Evolutionary conservation across 2,888 invertebrate genomes (phyloP).

Genomic region (Acleris laterana): DNA sequence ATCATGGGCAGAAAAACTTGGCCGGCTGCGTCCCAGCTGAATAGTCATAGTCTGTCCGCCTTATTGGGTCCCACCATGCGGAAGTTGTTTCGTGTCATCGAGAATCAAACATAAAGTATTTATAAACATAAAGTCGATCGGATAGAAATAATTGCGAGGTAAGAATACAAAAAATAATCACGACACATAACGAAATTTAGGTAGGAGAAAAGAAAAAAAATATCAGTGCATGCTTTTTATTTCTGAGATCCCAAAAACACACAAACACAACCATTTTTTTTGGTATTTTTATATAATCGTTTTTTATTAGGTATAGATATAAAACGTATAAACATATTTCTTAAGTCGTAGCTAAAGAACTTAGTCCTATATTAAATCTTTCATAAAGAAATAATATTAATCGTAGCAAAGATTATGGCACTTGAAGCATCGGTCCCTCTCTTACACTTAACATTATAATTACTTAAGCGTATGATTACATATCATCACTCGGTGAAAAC

Average conservation of each 20-base stretch:
- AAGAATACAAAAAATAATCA: too few relatives aligned
- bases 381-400: slow-evolving; percentile 39
- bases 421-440: slow-evolving; percentile 72
- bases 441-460: slow-evolving; percentile 50
- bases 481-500: slow-evolving; percentile 55
- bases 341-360: slow-evolving; percentile 26
- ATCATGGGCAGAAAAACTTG: too few relatives aligned
- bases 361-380: slow-evolving; percentile 33
- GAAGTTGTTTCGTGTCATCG: too few relatives aligned
- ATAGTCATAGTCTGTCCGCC: too few relatives aligned
- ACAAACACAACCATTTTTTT: slow-evolving; percentile 65
- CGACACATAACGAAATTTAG: too few relatives aligned
- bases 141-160: too few relatives aligned
- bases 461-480: slow-evolving; percentile 45
- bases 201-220: slow-evolving; percentile 42
- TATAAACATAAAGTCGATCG: too few relatives aligned
- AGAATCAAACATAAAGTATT: too few relatives aligned
- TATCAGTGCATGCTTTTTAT: slow-evolving; percentile 74
- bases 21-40: too few relatives aligned
- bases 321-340: slow-evolving; percentile 4
- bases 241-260: slow-evolving; percentile 85
- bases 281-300: slow-evolving; percentile 47
- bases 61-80: too few relatives aligned
- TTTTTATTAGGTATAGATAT: slow-evolving; percentile 10
- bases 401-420: slow-evolving; percentile 68